phyloP scores from a whole-genome alignment of 1,140 invertebrate species.

The Drosophila nigrodunni region DNA sequence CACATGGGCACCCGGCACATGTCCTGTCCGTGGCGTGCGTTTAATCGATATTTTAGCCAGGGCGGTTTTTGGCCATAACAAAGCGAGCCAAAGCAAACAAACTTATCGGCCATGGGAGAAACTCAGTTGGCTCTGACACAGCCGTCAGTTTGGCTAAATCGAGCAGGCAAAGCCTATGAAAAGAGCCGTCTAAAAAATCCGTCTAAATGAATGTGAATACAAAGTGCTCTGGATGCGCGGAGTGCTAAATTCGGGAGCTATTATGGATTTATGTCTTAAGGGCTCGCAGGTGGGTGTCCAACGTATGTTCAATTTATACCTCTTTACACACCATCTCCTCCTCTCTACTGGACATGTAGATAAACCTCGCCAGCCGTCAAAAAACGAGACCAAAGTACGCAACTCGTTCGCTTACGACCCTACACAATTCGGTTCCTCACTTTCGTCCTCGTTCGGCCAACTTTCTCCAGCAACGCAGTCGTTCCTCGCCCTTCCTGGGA shows the following conservation, averaged over 20 bases:
- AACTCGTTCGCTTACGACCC: constrained; percentile 66
- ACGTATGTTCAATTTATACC: background rate
- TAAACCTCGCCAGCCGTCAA: constrained; percentile 78
- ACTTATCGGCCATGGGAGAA: constrained; percentile 34
- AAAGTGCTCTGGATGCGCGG: constrained; percentile 16
- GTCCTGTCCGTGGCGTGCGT: constrained; percentile 33
- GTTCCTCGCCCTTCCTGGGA: constrained; percentile 69
- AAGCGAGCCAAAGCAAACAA: constrained; percentile 18
- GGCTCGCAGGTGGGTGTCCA: constrained; percentile 69
- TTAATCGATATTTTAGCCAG: constrained; percentile 54
- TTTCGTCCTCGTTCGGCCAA: constrained; percentile 77
- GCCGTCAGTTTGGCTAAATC: constrained; percentile 38
- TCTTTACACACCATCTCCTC: background rate
- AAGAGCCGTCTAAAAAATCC: background rate
- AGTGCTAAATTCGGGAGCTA: constrained; percentile 44
- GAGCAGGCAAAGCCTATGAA: background rate
- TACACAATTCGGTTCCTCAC: constrained; percentile 52
- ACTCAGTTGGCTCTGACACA: constrained; percentile 67
- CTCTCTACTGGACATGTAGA: constrained; percentile 40
- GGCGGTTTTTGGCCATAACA: constrained; percentile 53
- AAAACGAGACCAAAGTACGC: constrained; percentile 76
- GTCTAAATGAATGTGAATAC: constrained; percentile 54
- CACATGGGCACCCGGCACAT: constrained; percentile 23
- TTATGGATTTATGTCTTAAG: constrained; percentile 83
- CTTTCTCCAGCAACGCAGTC: constrained; percentile 74